Evolutionary conservation across 2,113 vertebrate species (phyloP).

Genomic region (Corythornis madagascariensis): DNA sequence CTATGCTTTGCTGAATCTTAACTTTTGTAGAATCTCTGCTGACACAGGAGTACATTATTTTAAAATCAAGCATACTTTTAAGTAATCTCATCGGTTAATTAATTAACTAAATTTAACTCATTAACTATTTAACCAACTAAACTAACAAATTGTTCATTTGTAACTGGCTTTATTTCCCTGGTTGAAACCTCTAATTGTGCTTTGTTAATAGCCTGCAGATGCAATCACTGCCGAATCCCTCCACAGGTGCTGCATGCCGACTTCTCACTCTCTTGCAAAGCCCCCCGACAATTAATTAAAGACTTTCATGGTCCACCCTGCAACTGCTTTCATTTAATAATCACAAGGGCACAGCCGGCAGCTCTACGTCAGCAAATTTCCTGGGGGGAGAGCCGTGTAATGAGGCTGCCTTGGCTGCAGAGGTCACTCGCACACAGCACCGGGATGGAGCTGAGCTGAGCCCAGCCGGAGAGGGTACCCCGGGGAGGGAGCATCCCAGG

Average conservation of each 20-base stretch:
- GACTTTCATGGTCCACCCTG: neutral
- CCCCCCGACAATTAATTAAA: neutral
- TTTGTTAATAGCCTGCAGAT: neutral
- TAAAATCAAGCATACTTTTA: neutral
- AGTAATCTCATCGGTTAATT: neutral
- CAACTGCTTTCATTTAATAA: neutral
- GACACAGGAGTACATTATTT: neutral
- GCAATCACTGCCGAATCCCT: neutral
- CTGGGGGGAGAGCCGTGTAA: too few relatives aligned
- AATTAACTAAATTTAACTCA: too few relatives aligned
- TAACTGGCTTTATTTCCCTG: neutral
- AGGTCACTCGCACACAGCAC: conserved; percentile 29
- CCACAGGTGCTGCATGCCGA: neutral
- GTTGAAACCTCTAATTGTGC: neutral
- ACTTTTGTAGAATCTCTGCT: neutral
- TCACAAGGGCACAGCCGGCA: neutral
- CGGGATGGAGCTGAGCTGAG: too few relatives aligned
- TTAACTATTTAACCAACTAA: too few relatives aligned
- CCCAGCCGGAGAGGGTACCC: too few relatives aligned
- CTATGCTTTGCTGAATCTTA: neutral
- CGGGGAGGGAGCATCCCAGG: too few relatives aligned
- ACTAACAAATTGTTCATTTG: neutral
- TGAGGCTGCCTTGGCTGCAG: conserved; percentile 9
- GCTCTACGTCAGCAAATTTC: neutral
- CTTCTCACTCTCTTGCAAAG: neutral